Conservation (phyloP, 2,113 vertebrate genomes). For the Pygoscelis antarcticus region DNA sequence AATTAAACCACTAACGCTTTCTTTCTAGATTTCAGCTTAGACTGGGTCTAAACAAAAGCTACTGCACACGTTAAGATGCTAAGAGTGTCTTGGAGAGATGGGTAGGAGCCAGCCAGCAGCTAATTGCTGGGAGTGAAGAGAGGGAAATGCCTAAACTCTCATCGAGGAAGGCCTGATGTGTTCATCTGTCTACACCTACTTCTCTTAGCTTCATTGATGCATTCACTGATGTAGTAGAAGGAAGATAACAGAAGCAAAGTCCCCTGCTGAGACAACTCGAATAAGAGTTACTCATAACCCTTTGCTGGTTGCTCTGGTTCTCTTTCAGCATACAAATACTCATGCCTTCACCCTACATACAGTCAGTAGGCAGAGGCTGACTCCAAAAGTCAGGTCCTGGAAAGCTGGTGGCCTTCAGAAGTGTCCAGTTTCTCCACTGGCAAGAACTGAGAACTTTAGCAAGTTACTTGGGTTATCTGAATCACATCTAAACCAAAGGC, state of each 20-base stretch:
- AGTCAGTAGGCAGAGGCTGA: not conserved
- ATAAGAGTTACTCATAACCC: not conserved
- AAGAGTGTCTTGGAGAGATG: not conserved
- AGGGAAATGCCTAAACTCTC: not conserved
- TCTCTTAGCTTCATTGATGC: not conserved
- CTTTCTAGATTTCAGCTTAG: not conserved
- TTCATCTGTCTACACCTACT: not conserved
- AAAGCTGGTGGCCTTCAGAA: not conserved
- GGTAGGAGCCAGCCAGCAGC: not conserved
- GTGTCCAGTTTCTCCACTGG: not conserved
- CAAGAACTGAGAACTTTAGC: not conserved
- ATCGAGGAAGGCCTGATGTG: not conserved
- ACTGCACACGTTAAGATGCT: not conserved
- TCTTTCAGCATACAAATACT: not conserved
- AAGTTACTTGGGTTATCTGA: not conserved
- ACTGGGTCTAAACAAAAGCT: not conserved
- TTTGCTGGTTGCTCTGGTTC: not conserved
- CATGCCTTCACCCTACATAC: not conserved
- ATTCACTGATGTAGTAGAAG: not conserved
- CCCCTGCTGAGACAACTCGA: not conserved
- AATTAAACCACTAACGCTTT: accelerated
- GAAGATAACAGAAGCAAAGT: not conserved
- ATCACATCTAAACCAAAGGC: not conserved
- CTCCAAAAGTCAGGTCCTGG: not conserved
- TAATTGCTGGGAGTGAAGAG: not conserved